Evolutionary conservation across 2,888 invertebrate genomes (phyloP), one percentile per base, ranked within the genome.

Genomic region (Leucophenga montana): DNA sequence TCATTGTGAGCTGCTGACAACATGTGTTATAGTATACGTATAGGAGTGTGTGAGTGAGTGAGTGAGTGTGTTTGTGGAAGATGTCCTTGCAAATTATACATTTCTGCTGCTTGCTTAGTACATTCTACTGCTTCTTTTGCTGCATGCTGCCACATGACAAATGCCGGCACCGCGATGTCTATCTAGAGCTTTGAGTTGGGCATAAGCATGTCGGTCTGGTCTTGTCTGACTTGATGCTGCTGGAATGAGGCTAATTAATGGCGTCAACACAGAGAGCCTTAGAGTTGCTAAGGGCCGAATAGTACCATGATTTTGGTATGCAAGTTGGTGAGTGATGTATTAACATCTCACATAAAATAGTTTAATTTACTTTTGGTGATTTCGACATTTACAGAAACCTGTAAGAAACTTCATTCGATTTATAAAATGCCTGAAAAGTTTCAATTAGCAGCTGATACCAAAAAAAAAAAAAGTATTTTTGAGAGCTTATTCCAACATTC

Each of bases 101-200:
- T 33, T 33, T 33, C 33, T 33, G 33, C 33, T 33, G 33, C 33
- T 33, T 33, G 33, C 8, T 33, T 5, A 8, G 4, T 33, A 5
- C 8, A 33, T 33, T 33, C 33, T 54, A 13, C 0, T 20, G 54
- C 54, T 54, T 54, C 20, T 54, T 16, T 54, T 27, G 59, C n/a
- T 59, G 27, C 33, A 16, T 27, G 16, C 16, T 59, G 59, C 59
- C 33, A 59, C 71, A 81, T 82, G 80, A 81, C 73, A 77, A 82
- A 81, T 81, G 80, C 75, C 67, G 81, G 81, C 81, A 83, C 81
- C 81, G 73, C 83, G 82, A 83, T 81, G 81, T 81, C 83, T 81
- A 83, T 81, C 82, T 50, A 53, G 27, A n/a, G 70, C 70, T 69
- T 64, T 13, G 67, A 61, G 67, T 69, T 70, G 54, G 57, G 66